Percentiles rank a stretch among this genome's conserved stretches.
Evolutionary conservation across 2,797 vertebrate genomes (phyloP).

Genomic region (Coluber constrictor): DNA sequence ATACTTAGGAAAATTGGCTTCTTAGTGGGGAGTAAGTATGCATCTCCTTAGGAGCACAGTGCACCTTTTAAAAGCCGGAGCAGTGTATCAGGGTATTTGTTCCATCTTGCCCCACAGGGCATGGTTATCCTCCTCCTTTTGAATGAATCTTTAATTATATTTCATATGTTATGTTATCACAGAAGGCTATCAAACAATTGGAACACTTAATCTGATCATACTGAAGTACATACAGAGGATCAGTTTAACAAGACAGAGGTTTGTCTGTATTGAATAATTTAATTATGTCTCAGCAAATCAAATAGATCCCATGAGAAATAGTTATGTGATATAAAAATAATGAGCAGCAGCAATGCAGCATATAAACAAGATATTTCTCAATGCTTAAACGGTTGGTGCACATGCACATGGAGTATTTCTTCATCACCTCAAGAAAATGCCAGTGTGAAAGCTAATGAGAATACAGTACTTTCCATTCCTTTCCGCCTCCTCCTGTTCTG

Average conservation of each 20-base stretch:
- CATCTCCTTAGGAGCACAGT: not conserved
- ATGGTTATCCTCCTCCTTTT: not conserved
- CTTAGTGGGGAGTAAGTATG: not conserved
- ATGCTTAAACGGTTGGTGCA: not conserved
- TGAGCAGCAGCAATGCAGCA: not conserved
- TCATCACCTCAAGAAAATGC: not conserved
- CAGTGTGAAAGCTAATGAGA: not conserved
- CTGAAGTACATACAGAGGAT: not conserved
- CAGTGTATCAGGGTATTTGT: not conserved
- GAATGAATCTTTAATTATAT: not conserved
- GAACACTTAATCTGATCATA: not conserved
- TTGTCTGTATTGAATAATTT: not conserved
- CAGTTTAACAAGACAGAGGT: not conserved
- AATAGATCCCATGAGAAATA: not conserved
- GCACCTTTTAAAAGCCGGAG: not conserved
- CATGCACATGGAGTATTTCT: not conserved
- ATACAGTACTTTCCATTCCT: not conserved
- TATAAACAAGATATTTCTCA: not conserved
- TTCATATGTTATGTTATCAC: not conserved
- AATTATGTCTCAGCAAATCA: not conserved
- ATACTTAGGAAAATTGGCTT: not conserved
- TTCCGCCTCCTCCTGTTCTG: not conserved
- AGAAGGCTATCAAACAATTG: not conserved
- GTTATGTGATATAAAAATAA: not conserved
- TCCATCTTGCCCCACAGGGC: not conserved